phyloP scores from a whole-genome alignment of 1,140 invertebrate species.

The Macrobrachium rosenbergii region DNA sequence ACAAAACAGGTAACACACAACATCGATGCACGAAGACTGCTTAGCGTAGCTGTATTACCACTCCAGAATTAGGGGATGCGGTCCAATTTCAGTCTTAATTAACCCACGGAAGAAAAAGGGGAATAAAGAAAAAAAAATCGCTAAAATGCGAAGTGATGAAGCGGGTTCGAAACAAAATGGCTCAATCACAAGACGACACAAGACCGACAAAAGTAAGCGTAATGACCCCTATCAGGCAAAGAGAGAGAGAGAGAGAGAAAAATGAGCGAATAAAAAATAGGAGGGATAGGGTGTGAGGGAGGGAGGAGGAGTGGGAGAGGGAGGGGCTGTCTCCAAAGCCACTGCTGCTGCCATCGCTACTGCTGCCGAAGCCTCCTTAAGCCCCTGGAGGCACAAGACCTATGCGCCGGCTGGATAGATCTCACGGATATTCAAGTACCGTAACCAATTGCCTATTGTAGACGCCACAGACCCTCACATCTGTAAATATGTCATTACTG shows the following conservation, averaged over 20 bases:
- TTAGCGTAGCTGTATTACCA: too few relatives aligned
- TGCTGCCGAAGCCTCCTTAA: neutral
- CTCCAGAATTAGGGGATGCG: too few relatives aligned
- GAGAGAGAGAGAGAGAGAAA: neutral
- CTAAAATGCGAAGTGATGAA: too few relatives aligned
- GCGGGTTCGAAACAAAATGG: too few relatives aligned
- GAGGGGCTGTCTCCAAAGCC: neutral
- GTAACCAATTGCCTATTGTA: constrained; percentile 53
- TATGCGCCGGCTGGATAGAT: constrained; percentile 30
- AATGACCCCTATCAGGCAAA: neutral
- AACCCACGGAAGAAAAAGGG: too few relatives aligned
- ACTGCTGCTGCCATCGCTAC: neutral
- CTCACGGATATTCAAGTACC: constrained; percentile 51
- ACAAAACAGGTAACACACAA: too few relatives aligned
- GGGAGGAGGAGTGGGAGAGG: neutral
- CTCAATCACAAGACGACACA: neutral
- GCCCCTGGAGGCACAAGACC: neutral
- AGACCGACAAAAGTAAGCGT: neutral
- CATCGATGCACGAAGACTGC: too few relatives aligned
- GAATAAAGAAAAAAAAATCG: too few relatives aligned
- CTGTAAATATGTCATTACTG: constrained; percentile 54
- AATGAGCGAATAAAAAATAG: neutral
- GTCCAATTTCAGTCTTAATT: too few relatives aligned
- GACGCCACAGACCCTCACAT: constrained; percentile 29
- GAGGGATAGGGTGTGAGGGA: neutral